Conservation (phyloP, 30 jellyfish, hydroid and myxozoan genomes). For the Hydractinia echinata region DNA sequence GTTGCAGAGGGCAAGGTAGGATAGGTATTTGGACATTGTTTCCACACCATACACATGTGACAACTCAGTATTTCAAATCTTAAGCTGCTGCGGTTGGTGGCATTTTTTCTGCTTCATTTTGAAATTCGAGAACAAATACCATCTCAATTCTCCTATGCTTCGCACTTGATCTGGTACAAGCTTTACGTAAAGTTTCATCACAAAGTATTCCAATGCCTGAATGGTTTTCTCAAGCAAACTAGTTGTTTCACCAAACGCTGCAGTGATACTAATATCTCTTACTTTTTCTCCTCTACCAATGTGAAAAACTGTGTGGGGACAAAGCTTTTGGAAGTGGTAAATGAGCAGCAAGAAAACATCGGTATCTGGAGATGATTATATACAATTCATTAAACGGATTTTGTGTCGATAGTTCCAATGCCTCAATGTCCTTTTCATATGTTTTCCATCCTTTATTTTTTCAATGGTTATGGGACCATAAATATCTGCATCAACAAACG, state of each 20-base stretch:
- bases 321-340: neutral
- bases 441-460: too few species aligned
- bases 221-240: neutral
- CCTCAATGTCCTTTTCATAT: too few species aligned
- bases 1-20: too few species aligned
- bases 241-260: neutral
- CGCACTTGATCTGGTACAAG: neutral
- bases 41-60: constrained; percentile 10
- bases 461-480: too few species aligned
- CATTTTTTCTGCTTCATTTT: neutral
- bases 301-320: too few species aligned
- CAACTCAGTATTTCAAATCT: neutral
- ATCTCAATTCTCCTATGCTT: neutral
- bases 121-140: constrained; percentile 9
- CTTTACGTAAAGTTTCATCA: neutral
- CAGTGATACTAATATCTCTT: neutral
- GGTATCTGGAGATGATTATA: constrained; percentile 3
- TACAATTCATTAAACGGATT: neutral
- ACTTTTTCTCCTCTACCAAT: neutral
- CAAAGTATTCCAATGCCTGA: too few species aligned
- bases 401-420: constrained; percentile 3
- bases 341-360: constrained; percentile 7
- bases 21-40: constrained; percentile 2
- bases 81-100: constrained; percentile 13
- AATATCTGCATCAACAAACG: too few species aligned